Conservation (phyloP, 30 jellyfish, hydroid and myxozoan genomes). For the Chrysaora quinquecirrha region DNA sequence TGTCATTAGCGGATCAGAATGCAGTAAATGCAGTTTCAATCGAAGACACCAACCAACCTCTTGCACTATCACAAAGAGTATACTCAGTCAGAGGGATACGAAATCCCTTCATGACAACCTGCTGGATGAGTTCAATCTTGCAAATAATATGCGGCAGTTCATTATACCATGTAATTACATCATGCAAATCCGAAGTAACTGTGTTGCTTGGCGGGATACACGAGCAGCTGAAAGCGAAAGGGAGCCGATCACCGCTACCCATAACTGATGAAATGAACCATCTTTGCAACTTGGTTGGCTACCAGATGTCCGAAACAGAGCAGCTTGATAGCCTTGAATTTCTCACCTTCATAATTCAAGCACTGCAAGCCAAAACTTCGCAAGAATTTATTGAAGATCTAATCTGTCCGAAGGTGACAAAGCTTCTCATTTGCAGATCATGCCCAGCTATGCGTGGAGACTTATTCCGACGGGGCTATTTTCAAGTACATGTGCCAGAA, state of each 20-base stretch:
- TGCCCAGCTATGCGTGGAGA: no score
- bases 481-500: not conserved
- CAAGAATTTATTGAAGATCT: not conserved
- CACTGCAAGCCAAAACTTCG: not conserved
- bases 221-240: not conserved
- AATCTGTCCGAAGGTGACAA: not conserved
- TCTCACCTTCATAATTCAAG: not conserved
- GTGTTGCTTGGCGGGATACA: not conserved
- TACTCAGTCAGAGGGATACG: not conserved
- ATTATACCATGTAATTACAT: not conserved
- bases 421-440: not conserved
- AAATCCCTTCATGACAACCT: not conserved
- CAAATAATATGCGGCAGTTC: not conserved
- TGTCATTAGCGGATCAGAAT: not conserved
- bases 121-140: not conserved
- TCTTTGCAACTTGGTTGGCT: not conserved
- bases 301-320: not conserved
- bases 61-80: no score
- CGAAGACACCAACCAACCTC: no score
- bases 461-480: not conserved
- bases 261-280: not conserved
- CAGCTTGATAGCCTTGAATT: not conserved
- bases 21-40: not conserved
- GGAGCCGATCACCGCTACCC: not conserved
- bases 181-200: not conserved